Evolutionary conservation across 2,113 vertebrate species (phyloP), one percentile per base, ranked within the genome.

Genomic region (Oryzias celebensis): DNA sequence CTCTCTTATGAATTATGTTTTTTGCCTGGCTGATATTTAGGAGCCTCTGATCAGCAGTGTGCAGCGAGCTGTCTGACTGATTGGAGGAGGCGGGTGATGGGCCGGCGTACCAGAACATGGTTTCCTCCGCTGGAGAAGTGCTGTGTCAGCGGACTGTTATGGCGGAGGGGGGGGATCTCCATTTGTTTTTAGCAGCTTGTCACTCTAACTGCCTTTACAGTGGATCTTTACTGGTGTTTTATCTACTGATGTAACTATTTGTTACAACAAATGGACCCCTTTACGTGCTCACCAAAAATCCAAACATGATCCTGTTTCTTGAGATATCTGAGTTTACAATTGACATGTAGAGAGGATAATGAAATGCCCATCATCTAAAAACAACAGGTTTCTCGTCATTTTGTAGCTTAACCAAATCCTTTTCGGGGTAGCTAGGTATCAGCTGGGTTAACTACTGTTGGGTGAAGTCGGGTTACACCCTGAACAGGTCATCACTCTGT

Each of bases 161-260:
- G 6, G 42, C 67, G 31, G 44, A 17, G 24, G 16, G 63, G 77
- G 78, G 75, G 48, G 56, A 46, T 50, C 59, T 82, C 89, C 88
- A 89, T 92, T 91, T 78, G 81, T 91, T 91, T 91, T 90, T 88
- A 85, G 77, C 81, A 16, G 74, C 75, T 69, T 89, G 89, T 91
- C 89, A 81, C 68, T 71, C 89, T 73, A 66, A 52, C 84, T 79
- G 81, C 75, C 84, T 75, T 51, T 62, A 20, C 81, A 53, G 84
- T 86, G 84, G 84, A 90, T 75, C 79, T 79, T 20, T 74, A 77
- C 45, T 68, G 83, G 85, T 86, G 88, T 81, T 91, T 91, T 89
- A 88, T 89, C 79, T 88, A 91, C 90, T 88, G 90, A 91, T 91
- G 90, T 87, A 90, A 86, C 82, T 62, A 79, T 88, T 87, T 90